phyloP scores from a whole-genome alignment of 1,140 invertebrate species.

The Monochamus saltuarius region DNA sequence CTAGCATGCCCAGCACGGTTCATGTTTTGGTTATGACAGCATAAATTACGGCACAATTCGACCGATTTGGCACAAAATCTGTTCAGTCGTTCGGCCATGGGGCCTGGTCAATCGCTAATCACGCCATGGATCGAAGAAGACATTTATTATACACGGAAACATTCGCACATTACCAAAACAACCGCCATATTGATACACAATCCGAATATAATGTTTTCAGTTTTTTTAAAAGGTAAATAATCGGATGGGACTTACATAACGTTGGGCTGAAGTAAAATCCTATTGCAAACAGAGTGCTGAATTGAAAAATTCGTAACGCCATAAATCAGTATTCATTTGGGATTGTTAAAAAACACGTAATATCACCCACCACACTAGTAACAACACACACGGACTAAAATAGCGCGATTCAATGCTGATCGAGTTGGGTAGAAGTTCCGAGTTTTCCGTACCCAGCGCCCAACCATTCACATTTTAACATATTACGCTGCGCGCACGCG shows the following conservation, averaged over 20 bases:
- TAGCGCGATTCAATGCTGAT: background rate
- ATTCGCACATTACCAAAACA: conserved; percentile 19
- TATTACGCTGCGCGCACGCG: background rate
- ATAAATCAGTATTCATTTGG: conserved; percentile 44
- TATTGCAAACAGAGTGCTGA: conserved; percentile 41
- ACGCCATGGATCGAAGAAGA: background rate
- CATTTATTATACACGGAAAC: conserved; percentile 4
- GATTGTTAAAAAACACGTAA: conserved; percentile 25
- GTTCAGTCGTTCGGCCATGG: background rate
- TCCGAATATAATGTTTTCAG: conserved; percentile 17
- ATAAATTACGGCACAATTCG: background rate
- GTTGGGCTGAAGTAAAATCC: conserved; percentile 30
- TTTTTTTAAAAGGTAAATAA: conserved; percentile 16
- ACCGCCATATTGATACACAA: conserved; percentile 28
- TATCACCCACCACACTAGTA: conserved; percentile 21
- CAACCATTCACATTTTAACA: conserved; percentile 10
- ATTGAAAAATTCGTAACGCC: conserved; percentile 40
- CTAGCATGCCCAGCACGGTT: background rate
- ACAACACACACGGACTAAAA: conserved; percentile 14
- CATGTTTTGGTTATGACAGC: conserved; percentile 18
- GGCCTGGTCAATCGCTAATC: background rate
- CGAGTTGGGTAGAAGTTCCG: background rate
- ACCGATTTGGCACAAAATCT: background rate
- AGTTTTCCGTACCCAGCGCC: background rate
- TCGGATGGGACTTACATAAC: conserved; percentile 28